Base-by-base conservation (phyloP, 2,797 vertebrate species). In the Salarias fasciatus region DNA sequence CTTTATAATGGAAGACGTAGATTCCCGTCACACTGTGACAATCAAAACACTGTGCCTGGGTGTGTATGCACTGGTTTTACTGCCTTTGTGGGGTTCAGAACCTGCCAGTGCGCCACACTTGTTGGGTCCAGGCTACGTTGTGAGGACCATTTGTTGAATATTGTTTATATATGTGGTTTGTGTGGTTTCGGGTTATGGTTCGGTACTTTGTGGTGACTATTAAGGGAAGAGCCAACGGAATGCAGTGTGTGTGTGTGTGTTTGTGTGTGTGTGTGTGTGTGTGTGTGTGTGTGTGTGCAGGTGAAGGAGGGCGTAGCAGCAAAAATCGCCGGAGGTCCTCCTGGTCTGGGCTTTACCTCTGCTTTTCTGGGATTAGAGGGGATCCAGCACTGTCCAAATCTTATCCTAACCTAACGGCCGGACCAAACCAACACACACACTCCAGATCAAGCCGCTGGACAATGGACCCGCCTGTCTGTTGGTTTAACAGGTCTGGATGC, bases 361-460 rank as follows among this genome's bases (percentile, higher is more conserved):
- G 79, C 81, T 86, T 86, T 81, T 80, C 53, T 61, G 70, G 89
- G 86, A 92, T 93, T 91, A 91, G 69, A 69, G 60, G 40, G 84
- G 89, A 92, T 91, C 83, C 83, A 80, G 53, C 24, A 45, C 85
- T 84, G 85, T 90, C 82, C 81, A 89, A 92, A 88, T 69, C 80
- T 88, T 86, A 75, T 86, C 63, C 79, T 84, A 88, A 90, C 85
- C 82, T 75, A 73, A 68, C 44, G 47, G 50, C 79, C 69, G 15
- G 73, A 73, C 88, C 84, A 88, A 91, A 90, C 80, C 84, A 91
- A 92, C 88, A 91, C 58, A 63, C 84, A 67, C 77, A 82, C 86
- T 86, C 84, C 79, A 75, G 75, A 71, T 80, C 75, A 78, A 78
- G 81, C 84, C 60, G 47, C n/a, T 52, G 77, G 65, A 92, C 90